phyloP scores from a whole-genome alignment of 2,888 invertebrate species.

The Cyclophora albipunctata region DNA sequence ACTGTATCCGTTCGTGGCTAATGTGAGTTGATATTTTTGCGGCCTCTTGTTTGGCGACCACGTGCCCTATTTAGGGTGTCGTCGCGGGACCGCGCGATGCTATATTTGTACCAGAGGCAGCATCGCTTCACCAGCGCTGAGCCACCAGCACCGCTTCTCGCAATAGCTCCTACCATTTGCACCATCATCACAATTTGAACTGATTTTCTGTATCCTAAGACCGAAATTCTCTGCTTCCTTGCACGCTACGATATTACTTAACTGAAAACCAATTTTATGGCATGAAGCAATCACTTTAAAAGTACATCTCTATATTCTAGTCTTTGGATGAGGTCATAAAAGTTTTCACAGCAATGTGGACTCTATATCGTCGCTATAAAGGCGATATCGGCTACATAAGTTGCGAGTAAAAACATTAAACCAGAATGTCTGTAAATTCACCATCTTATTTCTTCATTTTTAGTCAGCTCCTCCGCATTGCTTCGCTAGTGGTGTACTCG shows the following conservation, averaged over 20 bases:
- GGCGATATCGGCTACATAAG: constrained; percentile 31
- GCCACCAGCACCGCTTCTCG: constrained; percentile 24
- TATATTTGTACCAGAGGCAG: constrained; percentile 38
- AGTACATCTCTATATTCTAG: constrained; percentile 30
- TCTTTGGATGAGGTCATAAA: constrained; percentile 41
- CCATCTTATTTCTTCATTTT: constrained; percentile 70
- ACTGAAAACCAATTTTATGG: constrained; percentile 22
- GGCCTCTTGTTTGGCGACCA: constrained; percentile 51
- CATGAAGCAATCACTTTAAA: constrained; percentile 30
- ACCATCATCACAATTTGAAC: constrained; percentile 25
- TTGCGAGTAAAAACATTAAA: constrained; percentile 53
- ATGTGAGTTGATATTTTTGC: constrained; percentile 62
- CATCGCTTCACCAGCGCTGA: constrained; percentile 42
- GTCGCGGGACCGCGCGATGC: constrained; percentile 48
- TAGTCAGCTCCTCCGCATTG: constrained; percentile 66
- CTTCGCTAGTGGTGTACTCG: constrained; percentile 32
- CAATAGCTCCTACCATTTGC: constrained; percentile 18
- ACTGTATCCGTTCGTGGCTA: constrained; percentile 61
- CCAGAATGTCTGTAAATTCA: constrained; percentile 67
- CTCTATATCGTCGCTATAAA: constrained; percentile 35
- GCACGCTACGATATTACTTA: constrained; percentile 17
- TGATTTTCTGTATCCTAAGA: constrained; percentile 42
- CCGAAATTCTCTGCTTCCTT: constrained; percentile 24
- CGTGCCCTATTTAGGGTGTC: constrained; percentile 66
- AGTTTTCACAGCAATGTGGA: constrained; percentile 29